These are phyloP conservation scores for Scaptomyza pallida DNA, from an alignment of 1,140 invertebrate species.

Conservation along the genomic window DNA sequence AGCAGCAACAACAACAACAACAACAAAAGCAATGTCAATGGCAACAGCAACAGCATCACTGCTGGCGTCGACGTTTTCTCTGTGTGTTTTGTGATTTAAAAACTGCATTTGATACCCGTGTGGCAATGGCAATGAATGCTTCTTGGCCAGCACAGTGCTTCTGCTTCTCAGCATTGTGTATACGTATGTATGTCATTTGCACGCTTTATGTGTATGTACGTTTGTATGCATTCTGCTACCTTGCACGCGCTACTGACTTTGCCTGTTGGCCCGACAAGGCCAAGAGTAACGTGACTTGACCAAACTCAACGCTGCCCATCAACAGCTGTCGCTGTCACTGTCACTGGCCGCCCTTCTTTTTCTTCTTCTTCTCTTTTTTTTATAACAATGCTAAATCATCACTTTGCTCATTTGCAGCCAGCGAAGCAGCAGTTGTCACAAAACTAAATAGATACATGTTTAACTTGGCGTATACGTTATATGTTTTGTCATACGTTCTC, in stretches of 20 bases:
- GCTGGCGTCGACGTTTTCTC: constrained; percentile 3
- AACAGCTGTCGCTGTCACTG: constrained; percentile 1
- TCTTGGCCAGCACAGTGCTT: neutral
- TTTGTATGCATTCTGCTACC: neutral
- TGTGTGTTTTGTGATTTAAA: constrained; percentile 46
- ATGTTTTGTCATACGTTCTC: too few relatives aligned
- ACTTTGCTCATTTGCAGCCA: constrained; percentile 3
- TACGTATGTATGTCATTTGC: too few relatives aligned
- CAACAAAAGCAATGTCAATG: constrained; percentile 26
- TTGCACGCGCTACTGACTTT: neutral
- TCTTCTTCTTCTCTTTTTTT: too few relatives aligned
- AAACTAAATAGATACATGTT: too few relatives aligned
- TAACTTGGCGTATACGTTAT: too few relatives aligned
- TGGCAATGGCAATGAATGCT: constrained; percentile 48
- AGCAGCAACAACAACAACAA: neutral
- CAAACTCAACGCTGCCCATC: constrained; percentile 5
- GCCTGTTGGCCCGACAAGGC: constrained; percentile 20
- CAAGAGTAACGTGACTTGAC: constrained; percentile 38
- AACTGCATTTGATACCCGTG: constrained; percentile 44
- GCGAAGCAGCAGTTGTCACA: neutral
- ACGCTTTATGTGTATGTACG: neutral
- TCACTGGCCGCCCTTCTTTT: neutral
- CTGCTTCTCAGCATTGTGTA: neutral
- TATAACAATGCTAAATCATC: constrained; percentile 1
- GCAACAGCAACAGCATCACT: constrained; percentile 3